Base-by-base conservation (phyloP, 2,113 vertebrate species). In the Cygnus buccinator region DNA sequence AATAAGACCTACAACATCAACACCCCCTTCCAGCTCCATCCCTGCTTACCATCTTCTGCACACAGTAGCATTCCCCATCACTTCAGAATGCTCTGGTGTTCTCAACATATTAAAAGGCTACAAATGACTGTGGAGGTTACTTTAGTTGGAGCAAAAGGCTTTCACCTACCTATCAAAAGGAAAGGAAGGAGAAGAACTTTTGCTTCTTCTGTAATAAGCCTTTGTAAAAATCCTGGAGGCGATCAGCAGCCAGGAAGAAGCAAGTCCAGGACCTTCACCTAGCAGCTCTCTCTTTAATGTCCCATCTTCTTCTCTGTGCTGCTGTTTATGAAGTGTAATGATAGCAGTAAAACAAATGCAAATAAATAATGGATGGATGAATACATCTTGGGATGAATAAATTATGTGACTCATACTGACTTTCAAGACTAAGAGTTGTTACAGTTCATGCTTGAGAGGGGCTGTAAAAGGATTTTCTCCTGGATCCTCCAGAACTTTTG, bases 361-460 rank as follows among this genome's bases (percentile, higher is more conserved):
- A 90, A 94, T 97, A 96, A 97, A 96, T 96, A 85, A 95, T 91
- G 62, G 70, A 95, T 96, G 41, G 76, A 73, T 55, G 84, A 95
- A 87, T 93, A 57, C 31, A 94, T 91, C 93, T 93, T 63, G 48
- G 65, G 57, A 96, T 97, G 92, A 96, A 95, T 96, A 94, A 97
- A 91, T 95, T 55, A 94, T 89, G 73, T 93, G 43, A 66, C 1
- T 90, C 77, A 83, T 4, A 19, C 58, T 90, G 88, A 80, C 44
- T 92, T 97, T 96, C 57, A 72, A 82, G 87, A 95, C 78, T 33
- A 92, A 89, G 66, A 96, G 84, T 58, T 83, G 62, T 13, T 92
- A 57, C 26, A 81, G 28, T 77, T 94, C 22, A 35, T 77, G 65
- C 35, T 87, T 50, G 84, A 95, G 35, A 62, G n/a, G 35, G 73